These are phyloP conservation scores for Lomographa bimaculata DNA, from an alignment of 2,888 invertebrate genomes.

Conservation along the genomic window DNA sequence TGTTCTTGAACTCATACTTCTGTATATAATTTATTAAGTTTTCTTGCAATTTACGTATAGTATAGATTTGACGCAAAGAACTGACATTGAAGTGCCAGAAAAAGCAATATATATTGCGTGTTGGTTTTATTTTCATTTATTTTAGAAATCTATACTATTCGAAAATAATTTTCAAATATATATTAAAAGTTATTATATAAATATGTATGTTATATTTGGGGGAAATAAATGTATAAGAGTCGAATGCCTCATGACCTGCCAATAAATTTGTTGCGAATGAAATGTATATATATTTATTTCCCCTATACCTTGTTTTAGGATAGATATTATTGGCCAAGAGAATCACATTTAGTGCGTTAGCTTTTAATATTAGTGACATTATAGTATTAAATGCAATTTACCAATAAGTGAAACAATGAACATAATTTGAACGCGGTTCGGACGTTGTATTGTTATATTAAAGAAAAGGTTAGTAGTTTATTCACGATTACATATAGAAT, in stretches of 20 bases:
- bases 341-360: conserved; percentile 63
- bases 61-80: conserved; percentile 57
- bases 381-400: conserved; percentile 74
- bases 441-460: conserved; percentile 80
- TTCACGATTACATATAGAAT: conserved; percentile 77
- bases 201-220: conserved; percentile 40
- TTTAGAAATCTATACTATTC: conserved; percentile 44
- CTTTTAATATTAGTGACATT: conserved; percentile 83
- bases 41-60: conserved; percentile 38
- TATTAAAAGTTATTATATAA: conserved; percentile 6
- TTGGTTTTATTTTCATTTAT: conserved; percentile 45
- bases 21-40: conserved; percentile 24
- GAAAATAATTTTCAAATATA: conserved; percentile 16
- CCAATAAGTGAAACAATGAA: conserved; percentile 58
- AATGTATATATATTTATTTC: conserved; percentile 16
- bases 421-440: conserved; percentile 67
- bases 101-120: conserved; percentile 53
- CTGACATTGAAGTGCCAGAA: conserved; percentile 71
- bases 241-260: conserved; percentile 30
- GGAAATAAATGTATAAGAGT: conserved; percentile 32
- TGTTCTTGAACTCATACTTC: conserved; percentile 37
- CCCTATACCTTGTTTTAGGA: conserved; percentile 40
- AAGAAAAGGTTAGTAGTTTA: conserved; percentile 77
- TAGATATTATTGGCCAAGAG: conserved; percentile 57
- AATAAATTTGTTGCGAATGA: conserved; percentile 37